Evolutionary conservation across 2,888 invertebrate species (phyloP).

Genomic region (Choreutis nemorana): DNA sequence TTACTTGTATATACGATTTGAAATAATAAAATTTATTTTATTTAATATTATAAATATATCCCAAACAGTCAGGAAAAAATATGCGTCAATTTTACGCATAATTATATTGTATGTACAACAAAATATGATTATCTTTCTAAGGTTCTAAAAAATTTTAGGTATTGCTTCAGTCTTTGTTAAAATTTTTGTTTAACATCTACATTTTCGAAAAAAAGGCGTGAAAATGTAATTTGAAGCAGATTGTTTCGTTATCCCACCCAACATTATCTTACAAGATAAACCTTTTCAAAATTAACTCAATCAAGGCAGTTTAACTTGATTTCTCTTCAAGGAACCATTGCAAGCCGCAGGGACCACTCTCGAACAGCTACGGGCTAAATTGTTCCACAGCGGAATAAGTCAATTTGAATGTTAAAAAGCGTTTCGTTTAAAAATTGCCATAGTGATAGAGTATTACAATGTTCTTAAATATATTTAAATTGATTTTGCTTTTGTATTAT

Average conservation of each 20-base stretch:
- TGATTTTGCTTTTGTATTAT: neutral
- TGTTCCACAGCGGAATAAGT: constrained; percentile 47
- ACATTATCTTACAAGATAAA: constrained; percentile 32
- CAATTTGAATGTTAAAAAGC: constrained; percentile 57
- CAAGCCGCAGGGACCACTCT: constrained; percentile 48
- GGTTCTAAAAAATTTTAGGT: no score
- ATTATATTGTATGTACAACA: no score
- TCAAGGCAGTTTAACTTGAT: constrained; percentile 55
- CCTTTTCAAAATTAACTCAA: constrained; percentile 48
- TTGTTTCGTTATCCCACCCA: no score
- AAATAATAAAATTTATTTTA: no score
- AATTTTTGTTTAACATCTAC: no score
- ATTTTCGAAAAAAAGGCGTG: constrained; percentile 7
- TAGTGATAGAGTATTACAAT: neutral
- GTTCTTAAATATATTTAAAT: neutral
- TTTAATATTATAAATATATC: no score
- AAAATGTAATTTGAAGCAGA: no score
- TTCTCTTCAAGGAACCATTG: constrained; percentile 56
- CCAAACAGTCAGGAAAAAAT: no score
- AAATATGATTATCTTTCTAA: no score
- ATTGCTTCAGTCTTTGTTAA: no score
- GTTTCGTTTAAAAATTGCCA: constrained; percentile 42
- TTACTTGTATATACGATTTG: no score
- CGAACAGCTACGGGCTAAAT: constrained; percentile 35
- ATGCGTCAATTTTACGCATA: no score